Percentiles rank a stretch among this genome's conserved stretches.
Conservation (phyloP, 2,797 vertebrate genomes). For the Anabas testudineus region DNA sequence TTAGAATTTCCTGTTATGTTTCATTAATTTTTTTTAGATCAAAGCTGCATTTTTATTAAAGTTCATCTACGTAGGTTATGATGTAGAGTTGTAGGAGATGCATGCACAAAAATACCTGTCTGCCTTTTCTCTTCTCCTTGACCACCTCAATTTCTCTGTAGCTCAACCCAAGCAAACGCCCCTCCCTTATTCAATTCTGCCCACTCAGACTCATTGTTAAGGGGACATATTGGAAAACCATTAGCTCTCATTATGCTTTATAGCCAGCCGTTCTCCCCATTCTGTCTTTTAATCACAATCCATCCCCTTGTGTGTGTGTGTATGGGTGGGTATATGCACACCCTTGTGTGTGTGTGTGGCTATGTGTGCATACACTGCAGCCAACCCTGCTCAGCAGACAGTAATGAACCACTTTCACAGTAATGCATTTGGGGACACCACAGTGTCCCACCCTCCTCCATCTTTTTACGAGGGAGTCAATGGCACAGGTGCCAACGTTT, state of each 20-base stretch:
- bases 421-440: constrained; percentile 64
- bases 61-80: too few species aligned
- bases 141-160: constrained; percentile 21
- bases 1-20: too few species aligned
- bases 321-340: neutral
- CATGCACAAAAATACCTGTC: neutral
- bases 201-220: constrained; percentile 73
- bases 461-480: constrained; percentile 66
- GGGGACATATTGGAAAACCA: constrained; percentile 81
- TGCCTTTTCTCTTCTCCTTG: constrained; percentile 1
- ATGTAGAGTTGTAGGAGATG: too few species aligned
- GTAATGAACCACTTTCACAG: constrained; percentile 71
- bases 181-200: constrained; percentile 50
- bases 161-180: neutral
- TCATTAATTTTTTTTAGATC: too few species aligned
- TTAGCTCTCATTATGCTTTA: constrained; percentile 83
- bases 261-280: constrained; percentile 63
- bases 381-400: constrained; percentile 41
- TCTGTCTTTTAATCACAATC: constrained; percentile 76
- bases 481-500: constrained; percentile 69
- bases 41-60: too few species aligned
- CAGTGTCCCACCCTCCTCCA: constrained; percentile 6
- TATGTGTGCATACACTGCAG: constrained; percentile 1
- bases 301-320: constrained; percentile 31
- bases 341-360: neutral